A percentile compares a stretch with the other conserved stretches of the same genome.
Evolutionary conservation across 2,797 vertebrate species (phyloP).

Genomic region (Moxostoma hubbsi): DNA sequence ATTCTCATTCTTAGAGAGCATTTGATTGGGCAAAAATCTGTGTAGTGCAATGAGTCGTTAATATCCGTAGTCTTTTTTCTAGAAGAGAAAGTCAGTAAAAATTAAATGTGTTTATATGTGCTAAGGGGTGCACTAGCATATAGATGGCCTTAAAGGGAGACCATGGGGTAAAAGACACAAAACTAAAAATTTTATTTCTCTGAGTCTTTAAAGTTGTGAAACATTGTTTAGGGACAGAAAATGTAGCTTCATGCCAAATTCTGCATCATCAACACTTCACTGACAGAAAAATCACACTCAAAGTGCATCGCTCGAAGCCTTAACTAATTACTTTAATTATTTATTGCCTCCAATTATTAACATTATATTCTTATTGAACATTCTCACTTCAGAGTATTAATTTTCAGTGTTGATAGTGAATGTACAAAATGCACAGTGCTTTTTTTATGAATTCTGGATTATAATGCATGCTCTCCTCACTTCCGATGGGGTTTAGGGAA

Average conservation of each 20-base stretch:
- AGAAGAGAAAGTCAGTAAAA: too few relatives aligned
- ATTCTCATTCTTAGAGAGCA: too few relatives aligned
- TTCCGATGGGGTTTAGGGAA: constrained; percentile 14
- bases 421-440: constrained; percentile 22
- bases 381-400: constrained; percentile 23
- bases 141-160: too few relatives aligned
- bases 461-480: constrained; percentile 3
- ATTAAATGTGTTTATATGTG: too few relatives aligned
- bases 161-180: too few relatives aligned
- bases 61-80: too few relatives aligned
- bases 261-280: constrained; percentile 36
- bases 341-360: constrained; percentile 31
- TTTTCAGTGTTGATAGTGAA: constrained; percentile 39
- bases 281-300: constrained; percentile 22
- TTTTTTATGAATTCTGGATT: constrained; percentile 33
- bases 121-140: too few relatives aligned
- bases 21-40: too few relatives aligned
- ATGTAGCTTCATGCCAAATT: constrained; percentile 22
- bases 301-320: constrained; percentile 16
- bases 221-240: constrained; percentile 10
- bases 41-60: too few relatives aligned
- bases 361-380: constrained; percentile 30
- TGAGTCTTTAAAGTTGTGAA: neutral
- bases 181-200: too few relatives aligned
- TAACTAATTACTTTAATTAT: constrained; percentile 36